These are phyloP conservation scores for Sprattus sprattus DNA, from an alignment of 2,113 vertebrate genomes.

Conservation along the genomic window DNA sequence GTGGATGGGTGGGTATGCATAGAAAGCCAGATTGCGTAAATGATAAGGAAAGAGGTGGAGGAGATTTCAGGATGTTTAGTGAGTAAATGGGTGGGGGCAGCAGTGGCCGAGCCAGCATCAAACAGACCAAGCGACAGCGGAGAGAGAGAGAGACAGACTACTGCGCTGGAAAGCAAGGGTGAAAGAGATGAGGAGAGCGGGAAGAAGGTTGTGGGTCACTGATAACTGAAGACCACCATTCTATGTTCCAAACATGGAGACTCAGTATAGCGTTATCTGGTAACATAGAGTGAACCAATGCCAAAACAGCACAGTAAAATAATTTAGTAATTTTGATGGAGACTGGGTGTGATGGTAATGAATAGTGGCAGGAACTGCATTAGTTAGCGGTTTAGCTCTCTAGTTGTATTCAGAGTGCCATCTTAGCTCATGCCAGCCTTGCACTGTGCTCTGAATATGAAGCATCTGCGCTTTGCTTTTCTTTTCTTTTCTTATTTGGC, in stretches of 20 bases:
- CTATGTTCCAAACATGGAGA: not conserved
- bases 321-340: not conserved
- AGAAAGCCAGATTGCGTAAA: not conserved
- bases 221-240: constrained; percentile 2
- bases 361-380: not conserved
- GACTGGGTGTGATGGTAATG: constrained; percentile 11
- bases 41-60: not conserved
- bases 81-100: not conserved
- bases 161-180: not conserved
- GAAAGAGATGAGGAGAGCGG: not conserved
- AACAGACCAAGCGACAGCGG: not conserved
- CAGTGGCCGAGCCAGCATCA: not conserved
- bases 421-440: constrained; percentile 40
- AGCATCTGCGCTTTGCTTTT: not conserved
- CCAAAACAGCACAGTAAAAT: not conserved
- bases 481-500: not conserved
- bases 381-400: not conserved
- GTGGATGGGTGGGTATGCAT: not conserved
- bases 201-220: not conserved
- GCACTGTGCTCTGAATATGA: not conserved
- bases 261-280: not conserved
- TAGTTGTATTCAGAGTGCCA: not conserved
- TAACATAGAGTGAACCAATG: constrained; percentile 3
- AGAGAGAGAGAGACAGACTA: not conserved
- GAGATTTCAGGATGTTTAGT: not conserved